Base-by-base conservation (phyloP, 2,113 vertebrate species). In the Turdus rufiventris region DNA sequence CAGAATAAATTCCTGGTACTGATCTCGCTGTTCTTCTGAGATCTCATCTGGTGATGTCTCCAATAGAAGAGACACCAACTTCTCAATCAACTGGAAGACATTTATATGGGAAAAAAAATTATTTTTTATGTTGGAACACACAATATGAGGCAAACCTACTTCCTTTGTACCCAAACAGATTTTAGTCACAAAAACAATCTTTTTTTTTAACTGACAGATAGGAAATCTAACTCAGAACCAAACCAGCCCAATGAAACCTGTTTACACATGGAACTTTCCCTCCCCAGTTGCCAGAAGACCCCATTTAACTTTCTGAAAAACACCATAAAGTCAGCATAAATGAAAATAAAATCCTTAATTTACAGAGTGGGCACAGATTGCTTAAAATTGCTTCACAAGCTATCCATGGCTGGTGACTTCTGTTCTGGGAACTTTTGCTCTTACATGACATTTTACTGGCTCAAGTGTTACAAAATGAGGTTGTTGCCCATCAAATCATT, bases 21-120 rank as follows among this genome's bases (percentile, higher is more conserved):
- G 98, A 4, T 47, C 26, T 24, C 63, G 61, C 14, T 96, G 91
- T 18, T 85, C 47, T 8, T 91, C 54, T 62, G 86, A 66, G 58
- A 98, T 68, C 36, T 97, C 86, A 61, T 91, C 72, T 15, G 94
- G 62, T 21, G 98, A 84, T 3, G 93, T 97, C 28, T 99, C 98
- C 92, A 95, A 48, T 9, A 99, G 91, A 36, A 98, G 86, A 77
- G 88, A 94, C n/a, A 98, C 98, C 94, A 99, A 82, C 94, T 98
- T 98, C 31, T 98, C 96, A 33, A 98, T 98, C 91, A 99, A 94
- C 99, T 99, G 57, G 31, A 96, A 96, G 61, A 95, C 28, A 71
- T 89, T 26, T 31, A 60, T 6, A 33, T 9, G 42, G 60, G 18
- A 42, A 61, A 93, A 40, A 40, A 40, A 40, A 40, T 40, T 40